Percentiles rank a stretch among this genome's conserved stretches.
These are phyloP conservation scores for Lineus longissimus DNA, from an alignment of 1,140 invertebrate genomes.

Conservation along the genomic window DNA sequence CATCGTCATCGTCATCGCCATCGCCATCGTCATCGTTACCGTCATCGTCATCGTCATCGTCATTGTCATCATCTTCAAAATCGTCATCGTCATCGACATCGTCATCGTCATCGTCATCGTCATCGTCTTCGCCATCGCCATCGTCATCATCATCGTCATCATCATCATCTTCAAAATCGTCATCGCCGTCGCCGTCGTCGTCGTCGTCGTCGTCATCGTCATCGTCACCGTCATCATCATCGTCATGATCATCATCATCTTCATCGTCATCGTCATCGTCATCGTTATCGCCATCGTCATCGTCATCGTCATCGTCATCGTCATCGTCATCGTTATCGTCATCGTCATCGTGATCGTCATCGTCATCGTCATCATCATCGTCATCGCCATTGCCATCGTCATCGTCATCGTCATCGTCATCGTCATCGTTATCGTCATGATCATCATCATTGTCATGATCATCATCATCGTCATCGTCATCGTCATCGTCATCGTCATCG, in stretches of 20 bases:
- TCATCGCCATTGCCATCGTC: neutral
- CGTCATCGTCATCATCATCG: constrained; percentile 2
- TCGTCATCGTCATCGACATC: too few relatives aligned
- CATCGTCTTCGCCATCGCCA: too few relatives aligned
- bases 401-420: constrained; percentile 6
- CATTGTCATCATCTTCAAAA: too few relatives aligned
- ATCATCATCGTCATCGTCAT: neutral
- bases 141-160: too few relatives aligned
- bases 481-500: neutral
- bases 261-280: constrained; percentile 2
- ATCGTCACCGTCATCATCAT: too few relatives aligned
- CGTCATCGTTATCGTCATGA: too few relatives aligned
- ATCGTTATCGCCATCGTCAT: constrained; percentile 2
- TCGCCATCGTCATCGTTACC: constrained; percentile 2
- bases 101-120: too few relatives aligned
- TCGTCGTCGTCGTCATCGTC: constrained; percentile 2
- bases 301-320: constrained; percentile 2
- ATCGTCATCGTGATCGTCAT: constrained; percentile 1
- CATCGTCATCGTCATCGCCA: constrained; percentile 2
- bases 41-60: constrained; percentile 2
- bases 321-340: constrained; percentile 2
- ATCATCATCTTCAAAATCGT: too few relatives aligned
- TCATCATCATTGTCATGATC: too few relatives aligned
- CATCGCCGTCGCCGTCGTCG: constrained; percentile 1
- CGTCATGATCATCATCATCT: too few relatives aligned